These are phyloP conservation scores for Leptinotarsa tumamoca DNA, from an alignment of 2,888 invertebrate genomes.

Conservation along the genomic window DNA sequence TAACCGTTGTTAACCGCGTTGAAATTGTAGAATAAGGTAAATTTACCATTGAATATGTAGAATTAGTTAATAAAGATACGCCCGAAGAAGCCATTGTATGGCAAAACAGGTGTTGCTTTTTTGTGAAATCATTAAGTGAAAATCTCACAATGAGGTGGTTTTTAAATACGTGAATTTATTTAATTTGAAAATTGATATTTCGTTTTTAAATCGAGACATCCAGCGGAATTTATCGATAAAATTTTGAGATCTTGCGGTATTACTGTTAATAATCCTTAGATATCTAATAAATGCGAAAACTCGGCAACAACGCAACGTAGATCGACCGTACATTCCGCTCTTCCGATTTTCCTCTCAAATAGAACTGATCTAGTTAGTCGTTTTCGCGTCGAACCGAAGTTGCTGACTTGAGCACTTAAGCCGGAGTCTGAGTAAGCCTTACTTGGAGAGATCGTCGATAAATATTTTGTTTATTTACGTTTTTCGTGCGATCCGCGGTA, in stretches of 20 bases:
- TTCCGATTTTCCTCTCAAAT: conserved; percentile 9
- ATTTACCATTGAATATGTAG: no score
- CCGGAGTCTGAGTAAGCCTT: neutral
- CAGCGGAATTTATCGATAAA: no score
- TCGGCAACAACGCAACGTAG: neutral
- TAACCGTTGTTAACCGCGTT: no score
- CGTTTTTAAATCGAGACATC: no score
- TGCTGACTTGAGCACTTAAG: conserved; percentile 1
- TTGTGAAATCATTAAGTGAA: no score
- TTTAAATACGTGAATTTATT: no score
- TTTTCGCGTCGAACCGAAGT: neutral
- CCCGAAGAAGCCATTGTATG: no score
- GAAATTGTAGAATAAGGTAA: no score
- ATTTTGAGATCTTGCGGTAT: neutral
- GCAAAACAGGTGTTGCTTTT: no score
- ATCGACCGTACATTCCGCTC: neutral
- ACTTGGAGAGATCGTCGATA: neutral
- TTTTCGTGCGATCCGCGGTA: neutral
- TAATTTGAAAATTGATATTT: no score
- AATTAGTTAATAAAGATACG: no score
- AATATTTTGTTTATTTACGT: conserved; percentile 6
- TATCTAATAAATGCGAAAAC: neutral
- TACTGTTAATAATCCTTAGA: neutral
- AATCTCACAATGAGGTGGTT: no score
- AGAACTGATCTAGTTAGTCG: conserved; percentile 17